Base-by-base conservation (phyloP, 2,113 vertebrate species). In the Zosterops pallidus region DNA sequence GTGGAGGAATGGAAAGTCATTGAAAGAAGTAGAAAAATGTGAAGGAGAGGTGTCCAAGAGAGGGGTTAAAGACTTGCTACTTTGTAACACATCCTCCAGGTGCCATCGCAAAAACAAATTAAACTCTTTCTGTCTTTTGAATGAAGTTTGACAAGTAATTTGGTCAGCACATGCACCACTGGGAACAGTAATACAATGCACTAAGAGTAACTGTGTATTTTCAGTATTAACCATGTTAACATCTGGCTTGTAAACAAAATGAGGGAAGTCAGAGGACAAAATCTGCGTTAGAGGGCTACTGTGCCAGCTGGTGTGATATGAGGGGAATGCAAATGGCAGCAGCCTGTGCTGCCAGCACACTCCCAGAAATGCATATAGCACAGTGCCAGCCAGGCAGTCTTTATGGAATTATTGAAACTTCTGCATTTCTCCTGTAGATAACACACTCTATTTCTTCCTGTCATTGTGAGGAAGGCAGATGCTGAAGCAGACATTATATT, bases 201-300 rank as follows among this genome's bases (percentile, higher is more conserved):
- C 22, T 29, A 31, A 83, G 7, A 81, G 10, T 23, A 52, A 24
- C 7, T 20, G 12, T 68, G 4, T 55, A 11, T 72, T 87, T 94
- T 74, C n/a, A 50, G 31, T 76, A 37, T 56, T 44, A 67, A 14
- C 9, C 35, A 6, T 79, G 23, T 56, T 47, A 74, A 9, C 19
- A 12, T 39, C 31, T 59, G 83, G 29, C 39, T 78, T 75, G 33
- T 49, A 55, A 86, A 55, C 4, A 35, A 65, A 68, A 60, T 7
- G 18, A 76, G 22, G 7, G 10, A 84, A 86, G 37, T 29, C 33
- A 41, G 41, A 42, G 63, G 24, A 22, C 33, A 59, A 71, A 77
- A 64, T 9, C 6, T 68, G 6, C 33, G 5, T 16, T 46, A 17
- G 37, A 63, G 23, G 31, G 8, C 17, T 9, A 4, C 0, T 2